Conservation (phyloP, 2,888 invertebrate genomes). For the Campopleginae sp. region DNA sequence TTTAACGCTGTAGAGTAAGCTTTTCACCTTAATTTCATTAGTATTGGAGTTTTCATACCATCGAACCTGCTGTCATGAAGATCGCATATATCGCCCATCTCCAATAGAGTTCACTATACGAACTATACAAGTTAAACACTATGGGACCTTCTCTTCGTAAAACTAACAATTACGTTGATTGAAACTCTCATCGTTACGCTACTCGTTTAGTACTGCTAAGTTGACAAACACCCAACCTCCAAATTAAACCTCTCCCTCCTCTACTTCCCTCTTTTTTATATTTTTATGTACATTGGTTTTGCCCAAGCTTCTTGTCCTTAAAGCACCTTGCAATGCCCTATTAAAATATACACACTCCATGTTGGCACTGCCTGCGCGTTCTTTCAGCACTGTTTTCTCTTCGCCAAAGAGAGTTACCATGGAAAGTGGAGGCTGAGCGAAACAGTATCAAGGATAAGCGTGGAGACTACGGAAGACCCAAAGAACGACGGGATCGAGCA, state of each 20-base stretch:
- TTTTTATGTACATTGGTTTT: constrained; percentile 12
- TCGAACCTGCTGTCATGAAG: too few relatives aligned
- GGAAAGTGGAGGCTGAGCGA: constrained; percentile 47
- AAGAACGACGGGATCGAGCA: constrained; percentile 56
- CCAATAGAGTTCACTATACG: too few relatives aligned
- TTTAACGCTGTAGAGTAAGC: too few relatives aligned
- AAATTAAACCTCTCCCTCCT: constrained; percentile 13
- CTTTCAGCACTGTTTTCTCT: constrained; percentile 45
- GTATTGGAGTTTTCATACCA: too few relatives aligned
- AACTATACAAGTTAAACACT: too few relatives aligned
- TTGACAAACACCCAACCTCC: too few relatives aligned
- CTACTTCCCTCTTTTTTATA: constrained; percentile 41
- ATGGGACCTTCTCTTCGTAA: too few relatives aligned
- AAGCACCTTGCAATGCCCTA: constrained; percentile 72
- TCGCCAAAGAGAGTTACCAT: constrained; percentile 68
- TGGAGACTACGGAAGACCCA: constrained; percentile 30
- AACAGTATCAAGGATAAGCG: constrained; percentile 48
- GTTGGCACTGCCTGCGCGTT: constrained; percentile 48
- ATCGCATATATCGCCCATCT: too few relatives aligned
- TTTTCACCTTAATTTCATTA: too few relatives aligned
- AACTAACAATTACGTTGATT: too few relatives aligned
- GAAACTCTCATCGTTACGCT: too few relatives aligned
- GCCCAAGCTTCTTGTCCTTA: constrained; percentile 52
- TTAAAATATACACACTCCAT: constrained; percentile 73
- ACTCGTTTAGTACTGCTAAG: too few relatives aligned